phyloP scores from a whole-genome alignment of 2,888 invertebrate genomes.

The Gandaritis pyraliata region DNA sequence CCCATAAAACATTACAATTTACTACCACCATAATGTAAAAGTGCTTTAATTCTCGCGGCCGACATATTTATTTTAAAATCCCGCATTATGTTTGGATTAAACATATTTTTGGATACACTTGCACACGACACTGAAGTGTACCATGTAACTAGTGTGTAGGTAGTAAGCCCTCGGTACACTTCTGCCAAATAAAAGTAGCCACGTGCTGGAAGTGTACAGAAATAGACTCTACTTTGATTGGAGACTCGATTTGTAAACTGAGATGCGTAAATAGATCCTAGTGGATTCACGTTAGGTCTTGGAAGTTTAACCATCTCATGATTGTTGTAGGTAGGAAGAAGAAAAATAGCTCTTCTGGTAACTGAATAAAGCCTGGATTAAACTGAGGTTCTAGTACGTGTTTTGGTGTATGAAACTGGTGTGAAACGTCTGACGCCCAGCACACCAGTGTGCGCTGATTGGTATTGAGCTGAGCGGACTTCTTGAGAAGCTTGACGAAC shows the following conservation, averaged over 20 bases:
- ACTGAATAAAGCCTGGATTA: too few relatives aligned
- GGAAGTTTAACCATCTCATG: neutral
- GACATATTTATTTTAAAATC: slow-evolving; percentile 81
- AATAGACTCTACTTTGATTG: slow-evolving; percentile 22
- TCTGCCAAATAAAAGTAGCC: slow-evolving; percentile 28
- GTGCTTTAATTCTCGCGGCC: slow-evolving; percentile 59
- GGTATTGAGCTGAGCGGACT: too few relatives aligned
- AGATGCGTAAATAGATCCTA: neutral
- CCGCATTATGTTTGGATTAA: slow-evolving; percentile 81
- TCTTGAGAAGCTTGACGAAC: too few relatives aligned
- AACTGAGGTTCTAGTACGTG: too few relatives aligned
- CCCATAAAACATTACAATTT: slow-evolving; percentile 34
- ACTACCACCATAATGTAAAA: slow-evolving; percentile 47
- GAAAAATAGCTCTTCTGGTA: too few relatives aligned
- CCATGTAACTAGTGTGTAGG: slow-evolving; percentile 37
- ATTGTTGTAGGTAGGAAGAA: too few relatives aligned
- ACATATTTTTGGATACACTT: slow-evolving; percentile 82
- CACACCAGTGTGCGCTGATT: too few relatives aligned
- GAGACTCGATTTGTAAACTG: neutral
- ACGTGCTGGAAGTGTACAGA: slow-evolving; percentile 23
- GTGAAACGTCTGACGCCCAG: too few relatives aligned
- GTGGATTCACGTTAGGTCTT: neutral
- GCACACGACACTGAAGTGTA: slow-evolving; percentile 76
- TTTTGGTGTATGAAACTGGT: too few relatives aligned
- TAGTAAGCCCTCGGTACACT: slow-evolving; percentile 44